phyloP scores from a whole-genome alignment of 2,797 vertebrate genomes.

The Mormyrops attenuatus region DNA sequence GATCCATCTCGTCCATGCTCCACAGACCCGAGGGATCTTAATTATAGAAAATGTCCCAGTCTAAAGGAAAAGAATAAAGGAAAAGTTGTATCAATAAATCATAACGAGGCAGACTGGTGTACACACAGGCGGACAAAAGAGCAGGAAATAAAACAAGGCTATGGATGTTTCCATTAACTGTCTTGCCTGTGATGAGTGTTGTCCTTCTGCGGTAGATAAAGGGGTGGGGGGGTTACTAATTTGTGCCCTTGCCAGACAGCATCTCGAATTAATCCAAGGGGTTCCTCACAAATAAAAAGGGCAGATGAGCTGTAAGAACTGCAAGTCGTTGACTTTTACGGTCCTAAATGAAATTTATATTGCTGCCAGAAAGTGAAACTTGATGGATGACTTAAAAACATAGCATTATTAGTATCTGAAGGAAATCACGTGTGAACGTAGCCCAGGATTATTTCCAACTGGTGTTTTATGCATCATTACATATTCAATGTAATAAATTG shows the following conservation, averaged over 20 bases:
- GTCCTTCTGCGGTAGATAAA: conserved; percentile 49
- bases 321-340: background rate
- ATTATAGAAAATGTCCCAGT: conserved; percentile 35
- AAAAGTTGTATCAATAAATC: conserved; percentile 42
- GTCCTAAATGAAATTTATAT: background rate
- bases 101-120: conserved; percentile 30
- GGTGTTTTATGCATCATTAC: background rate
- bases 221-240: conserved; percentile 15
- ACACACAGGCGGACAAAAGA: conserved; percentile 23
- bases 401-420: background rate
- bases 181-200: conserved; percentile 50
- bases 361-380: background rate
- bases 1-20: conserved; percentile 55
- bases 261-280: background rate
- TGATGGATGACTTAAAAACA: background rate
- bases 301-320: background rate
- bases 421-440: background rate
- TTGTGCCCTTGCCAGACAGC: background rate
- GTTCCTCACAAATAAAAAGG: background rate
- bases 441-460: background rate
- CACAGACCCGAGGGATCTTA: conserved; percentile 43
- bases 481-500: background rate
- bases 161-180: conserved; percentile 55
- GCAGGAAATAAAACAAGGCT: conserved; percentile 48
- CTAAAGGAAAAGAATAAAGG: conserved; percentile 17